Evolutionary conservation across 2,888 invertebrate genomes (phyloP), one percentile per base, ranked within the genome.

Genomic region (Halictus ligatus): DNA sequence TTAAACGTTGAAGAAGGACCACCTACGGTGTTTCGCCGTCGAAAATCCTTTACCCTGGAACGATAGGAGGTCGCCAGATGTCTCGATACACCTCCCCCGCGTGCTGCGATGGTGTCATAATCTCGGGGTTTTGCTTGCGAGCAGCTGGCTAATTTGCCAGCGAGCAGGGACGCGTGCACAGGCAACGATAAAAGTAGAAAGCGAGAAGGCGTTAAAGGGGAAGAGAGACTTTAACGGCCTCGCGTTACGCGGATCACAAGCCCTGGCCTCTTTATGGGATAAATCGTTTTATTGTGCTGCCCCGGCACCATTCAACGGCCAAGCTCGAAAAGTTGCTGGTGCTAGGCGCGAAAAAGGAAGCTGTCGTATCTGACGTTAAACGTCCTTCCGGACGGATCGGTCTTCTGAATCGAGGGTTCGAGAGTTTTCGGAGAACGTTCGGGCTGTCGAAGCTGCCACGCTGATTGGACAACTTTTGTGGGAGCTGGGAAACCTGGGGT

Each of bases 121-220:
- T 93, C 93, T 91, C 83, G 80, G 83, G 89, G 10, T 86, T 90
- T 89, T 83, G 60, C 83, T 80, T 75, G 71, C 76, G 83, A 84
- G 89, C 92, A 92, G 92, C 91, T 92, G 92, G 89, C 89, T 91
- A 92, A 93, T 93, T 93, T 91, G 84, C 75, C 78, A 83, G 86
- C 75, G 12, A 43, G 58, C 67, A 15, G 74, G 3, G 71, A 75
- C 78, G 80, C 86, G 83, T 74, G 88, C 85, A 91, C 89, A 60
- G 40, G 67, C 46, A 40, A 81, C 80, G 87, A 85, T 85, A 80
- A 87, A 83, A 75, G 84, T 84, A 77, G 80, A 69, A 77, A 86
- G 88, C 78, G 74, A 75, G 69, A 67, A 88, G 88, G 86, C 80
- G 87, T 87, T 85, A 81, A 89, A 84, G 81, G 78, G 85, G 87